Evolutionary conservation across 1,140 invertebrate genomes (phyloP), one percentile per base, ranked within the genome.

Genomic region (Nylanderia fulva): DNA sequence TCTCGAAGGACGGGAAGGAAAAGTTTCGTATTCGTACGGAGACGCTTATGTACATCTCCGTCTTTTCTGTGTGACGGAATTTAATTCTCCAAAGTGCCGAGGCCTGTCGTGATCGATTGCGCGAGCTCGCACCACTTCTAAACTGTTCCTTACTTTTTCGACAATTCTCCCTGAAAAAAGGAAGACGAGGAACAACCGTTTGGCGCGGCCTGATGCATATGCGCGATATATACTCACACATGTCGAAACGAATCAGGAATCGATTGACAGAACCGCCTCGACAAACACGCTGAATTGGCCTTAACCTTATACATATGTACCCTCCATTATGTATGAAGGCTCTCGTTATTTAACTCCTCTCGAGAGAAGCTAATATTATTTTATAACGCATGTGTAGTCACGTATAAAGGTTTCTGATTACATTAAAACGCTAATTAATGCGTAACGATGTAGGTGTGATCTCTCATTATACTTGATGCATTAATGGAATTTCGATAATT

Each of bases 71-170:
- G 68, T 76, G 80, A 84, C 80, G 71, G 80, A 80, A 85, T 85
- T 85, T 85, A 85, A 85, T 85, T 85, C 74, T 85, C 42, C 72
- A 85, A 85, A 85, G 83, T 79, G 83, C 72, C 76, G 74, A 85
- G 83, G 13, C 61, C 45, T 29, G 80, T 84, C 74, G 52, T 85
- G 83, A 85, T 85, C 83, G 83, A 85, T 85, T 85, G 61, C 72
- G 36, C 45, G 58, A 83, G 68, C 54, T 69, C 58, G 56, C 79
- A 29, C 45, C 45, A 61, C 54, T 52, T 75, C 72, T 45, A 45
- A 61, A 69, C 48, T 63, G 27, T 36, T 88, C 56, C 68, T 86
- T 84, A 33, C 64, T 54, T 61, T 74, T 48, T 48, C 52, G 72
- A 56, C 63, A 56, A 48, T 85, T 33, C 33, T 76, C 7, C 33